Conservation (phyloP, 2,888 invertebrate genomes). For the Chrysolina haemoptera region DNA sequence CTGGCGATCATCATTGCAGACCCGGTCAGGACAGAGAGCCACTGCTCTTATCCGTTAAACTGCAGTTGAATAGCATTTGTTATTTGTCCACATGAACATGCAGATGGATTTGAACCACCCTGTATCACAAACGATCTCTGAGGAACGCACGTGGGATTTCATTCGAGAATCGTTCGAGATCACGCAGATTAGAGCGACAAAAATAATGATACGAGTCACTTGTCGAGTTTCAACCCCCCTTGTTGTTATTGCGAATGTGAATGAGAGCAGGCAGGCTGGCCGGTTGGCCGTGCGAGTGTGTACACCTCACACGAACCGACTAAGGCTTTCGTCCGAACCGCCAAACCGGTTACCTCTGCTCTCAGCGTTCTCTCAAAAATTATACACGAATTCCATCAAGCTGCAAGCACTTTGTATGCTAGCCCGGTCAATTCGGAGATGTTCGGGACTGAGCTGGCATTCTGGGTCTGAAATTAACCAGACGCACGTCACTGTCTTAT, state of each 20-base stretch:
- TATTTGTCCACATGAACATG: no score
- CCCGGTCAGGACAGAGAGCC: no score
- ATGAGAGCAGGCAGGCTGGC: constrained; percentile 3
- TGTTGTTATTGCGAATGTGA: constrained; percentile 6
- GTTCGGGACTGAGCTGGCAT: no score
- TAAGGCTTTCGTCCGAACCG: constrained; percentile 49
- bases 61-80: no score
- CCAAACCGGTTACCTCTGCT: constrained; percentile 49
- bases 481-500: no score
- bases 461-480: no score
- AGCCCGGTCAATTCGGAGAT: constrained; percentile 29
- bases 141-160: neutral
- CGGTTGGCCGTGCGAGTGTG: neutral
- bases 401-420: constrained; percentile 32
- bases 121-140: no score
- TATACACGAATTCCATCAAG: constrained; percentile 50
- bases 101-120: no score
- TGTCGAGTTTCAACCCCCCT: constrained; percentile 6
- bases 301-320: constrained; percentile 35
- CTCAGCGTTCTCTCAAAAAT: constrained; percentile 50
- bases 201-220: neutral
- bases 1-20: no score
- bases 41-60: no score
- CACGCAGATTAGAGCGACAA: neutral
- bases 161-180: neutral